These are phyloP conservation scores for Eonycteris spelaea DNA, from an alignment of 2,113 vertebrate species.

Conservation along the genomic window DNA sequence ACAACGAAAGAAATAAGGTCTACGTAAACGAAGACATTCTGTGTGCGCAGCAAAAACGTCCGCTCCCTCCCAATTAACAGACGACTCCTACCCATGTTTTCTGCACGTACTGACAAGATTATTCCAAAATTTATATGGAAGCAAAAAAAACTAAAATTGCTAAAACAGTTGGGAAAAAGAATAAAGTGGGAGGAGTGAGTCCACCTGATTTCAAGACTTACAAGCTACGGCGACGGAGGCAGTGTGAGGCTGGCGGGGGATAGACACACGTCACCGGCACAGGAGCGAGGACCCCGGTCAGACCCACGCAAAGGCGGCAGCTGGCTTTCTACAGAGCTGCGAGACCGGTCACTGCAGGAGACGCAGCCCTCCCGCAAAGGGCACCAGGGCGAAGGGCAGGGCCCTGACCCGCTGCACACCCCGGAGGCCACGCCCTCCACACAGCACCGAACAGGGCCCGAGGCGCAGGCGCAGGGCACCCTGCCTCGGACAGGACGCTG, in stretches of 20 bases:
- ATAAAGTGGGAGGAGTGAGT: neutral
- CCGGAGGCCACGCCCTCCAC: no score
- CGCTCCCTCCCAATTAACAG: no score
- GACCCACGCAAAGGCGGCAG: neutral
- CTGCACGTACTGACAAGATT: neutral
- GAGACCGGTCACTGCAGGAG: neutral
- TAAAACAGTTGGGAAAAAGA: neutral
- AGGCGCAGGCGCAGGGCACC: no score
- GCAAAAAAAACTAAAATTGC: neutral
- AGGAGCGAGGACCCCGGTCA: no score
- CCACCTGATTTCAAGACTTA: neutral
- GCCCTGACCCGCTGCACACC: no score
- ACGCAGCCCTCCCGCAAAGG: neutral
- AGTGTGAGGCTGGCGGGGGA: no score
- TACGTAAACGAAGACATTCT: rapidly evolving
- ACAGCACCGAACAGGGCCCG: no score
- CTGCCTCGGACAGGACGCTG: no score
- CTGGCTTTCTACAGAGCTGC: no score
- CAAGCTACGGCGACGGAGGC: neutral
- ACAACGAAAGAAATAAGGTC: neutral
- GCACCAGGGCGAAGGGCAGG: no score
- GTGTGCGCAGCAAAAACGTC: neutral
- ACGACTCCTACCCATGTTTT: no score
- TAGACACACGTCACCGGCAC: neutral
- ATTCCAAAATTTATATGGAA: neutral